Evolutionary conservation across 2,888 invertebrate genomes (phyloP).

Genomic region (Maniola hyperantus): DNA sequence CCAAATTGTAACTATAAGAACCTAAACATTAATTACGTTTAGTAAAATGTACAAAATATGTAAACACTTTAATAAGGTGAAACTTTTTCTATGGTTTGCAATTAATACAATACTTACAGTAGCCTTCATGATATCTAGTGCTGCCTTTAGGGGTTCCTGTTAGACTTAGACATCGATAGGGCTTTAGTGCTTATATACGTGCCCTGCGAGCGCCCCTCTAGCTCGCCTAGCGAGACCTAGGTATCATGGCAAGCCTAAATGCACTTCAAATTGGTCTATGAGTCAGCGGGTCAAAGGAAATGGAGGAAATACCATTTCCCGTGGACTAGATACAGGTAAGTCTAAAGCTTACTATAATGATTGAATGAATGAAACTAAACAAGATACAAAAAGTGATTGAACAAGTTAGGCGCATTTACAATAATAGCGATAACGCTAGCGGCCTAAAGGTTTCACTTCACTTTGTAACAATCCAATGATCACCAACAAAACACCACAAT

Average conservation of each 20-base stretch:
- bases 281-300: conserved; percentile 31
- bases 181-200: conserved; percentile 44
- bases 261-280: conserved; percentile 29
- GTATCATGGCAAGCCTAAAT: conserved; percentile 20
- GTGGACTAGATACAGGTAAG: background rate
- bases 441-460: no score
- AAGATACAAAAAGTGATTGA: no score
- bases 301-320: conserved; percentile 33
- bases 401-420: no score
- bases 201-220: conserved; percentile 40
- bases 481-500: no score
- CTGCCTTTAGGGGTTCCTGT: conserved; percentile 38
- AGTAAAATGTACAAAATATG: no score
- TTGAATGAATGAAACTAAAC: background rate
- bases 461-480: no score
- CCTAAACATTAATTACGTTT: background rate
- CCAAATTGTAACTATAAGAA: background rate
- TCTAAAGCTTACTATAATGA: background rate
- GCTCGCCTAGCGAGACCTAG: conserved; percentile 27
- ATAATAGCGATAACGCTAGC: no score
- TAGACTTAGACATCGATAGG: conserved; percentile 33
- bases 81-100: background rate
- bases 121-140: conserved; percentile 47
- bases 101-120: background rate
- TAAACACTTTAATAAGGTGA: background rate